These are phyloP conservation scores for Caenorhabditis virilis DNA, from an alignment of 2,888 invertebrate genomes.

Conservation along the genomic window DNA sequence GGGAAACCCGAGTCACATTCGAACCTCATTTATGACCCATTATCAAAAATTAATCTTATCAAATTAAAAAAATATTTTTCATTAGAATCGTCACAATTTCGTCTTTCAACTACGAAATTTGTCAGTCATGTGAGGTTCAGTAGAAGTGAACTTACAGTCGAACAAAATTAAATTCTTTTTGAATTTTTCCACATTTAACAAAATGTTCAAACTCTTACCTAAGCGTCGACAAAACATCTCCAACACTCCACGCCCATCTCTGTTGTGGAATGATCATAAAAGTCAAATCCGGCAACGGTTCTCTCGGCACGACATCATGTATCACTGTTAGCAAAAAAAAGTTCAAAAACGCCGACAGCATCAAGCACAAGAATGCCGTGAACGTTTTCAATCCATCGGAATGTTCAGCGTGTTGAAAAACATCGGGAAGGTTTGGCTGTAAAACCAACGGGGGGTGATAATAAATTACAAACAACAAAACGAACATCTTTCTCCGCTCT, in stretches of 20 bases:
- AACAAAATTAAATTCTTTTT: no score
- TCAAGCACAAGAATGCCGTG: constrained; percentile 61
- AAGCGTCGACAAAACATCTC: constrained; percentile 65
- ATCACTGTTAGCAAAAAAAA: constrained; percentile 67
- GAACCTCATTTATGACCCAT: no score
- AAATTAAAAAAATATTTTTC: no score
- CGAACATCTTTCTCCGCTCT: constrained; percentile 17
- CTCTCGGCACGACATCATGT: constrained; percentile 64
- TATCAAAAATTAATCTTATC: no score
- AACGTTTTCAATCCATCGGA: constrained; percentile 61
- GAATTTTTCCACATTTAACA: no score
- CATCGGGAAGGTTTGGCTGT: neutral
- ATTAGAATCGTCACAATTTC: no score
- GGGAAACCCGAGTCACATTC: no score
- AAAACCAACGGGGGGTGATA: no score
- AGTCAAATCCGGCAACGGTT: constrained; percentile 63
- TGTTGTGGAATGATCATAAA: constrained; percentile 66
- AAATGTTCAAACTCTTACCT: constrained; percentile 42
- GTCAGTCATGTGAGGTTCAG: no score
- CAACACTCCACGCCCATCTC: constrained; percentile 68
- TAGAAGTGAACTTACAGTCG: no score
- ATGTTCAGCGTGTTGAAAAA: constrained; percentile 9
- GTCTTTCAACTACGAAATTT: no score
- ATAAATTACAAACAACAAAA: no score
- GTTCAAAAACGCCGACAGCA: constrained; percentile 65